Percentiles rank a stretch among this genome's conserved stretches.
Conservation (phyloP, 2,888 invertebrate species). For the Troides oblongomaculatus region DNA sequence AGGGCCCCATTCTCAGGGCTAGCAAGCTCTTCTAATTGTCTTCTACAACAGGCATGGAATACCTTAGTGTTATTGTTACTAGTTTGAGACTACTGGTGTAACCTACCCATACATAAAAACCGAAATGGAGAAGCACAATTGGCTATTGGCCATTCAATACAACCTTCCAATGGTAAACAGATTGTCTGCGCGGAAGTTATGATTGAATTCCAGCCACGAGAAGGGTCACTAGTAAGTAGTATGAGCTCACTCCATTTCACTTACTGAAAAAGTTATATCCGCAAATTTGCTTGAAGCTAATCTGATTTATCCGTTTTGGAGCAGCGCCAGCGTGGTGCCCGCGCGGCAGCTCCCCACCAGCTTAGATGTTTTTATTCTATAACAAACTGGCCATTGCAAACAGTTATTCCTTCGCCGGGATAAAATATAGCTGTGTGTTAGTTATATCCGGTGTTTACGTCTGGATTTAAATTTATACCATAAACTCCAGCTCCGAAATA, state of each 20-base stretch:
- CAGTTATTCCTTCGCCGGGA: constrained; percentile 19
- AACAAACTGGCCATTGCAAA: constrained; percentile 23
- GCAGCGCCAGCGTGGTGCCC: constrained; percentile 1
- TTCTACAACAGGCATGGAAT: too few species aligned
- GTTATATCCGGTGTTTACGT: not conserved
- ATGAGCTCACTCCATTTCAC: constrained; percentile 16
- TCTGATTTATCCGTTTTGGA: constrained; percentile 27
- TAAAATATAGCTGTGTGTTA: constrained; percentile 12
- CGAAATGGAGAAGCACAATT: too few species aligned
- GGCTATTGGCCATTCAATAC: too few species aligned
- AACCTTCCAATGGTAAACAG: too few species aligned
- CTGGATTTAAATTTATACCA: not conserved
- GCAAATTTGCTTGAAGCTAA: constrained; percentile 25
- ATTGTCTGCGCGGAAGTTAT: too few species aligned
- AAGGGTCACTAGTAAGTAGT: too few species aligned
- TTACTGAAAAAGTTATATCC: constrained; percentile 27
- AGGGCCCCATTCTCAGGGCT: too few species aligned
- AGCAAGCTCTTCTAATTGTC: too few species aligned
- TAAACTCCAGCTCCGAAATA: not conserved
- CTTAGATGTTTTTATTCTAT: constrained; percentile 23
- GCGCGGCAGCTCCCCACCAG: constrained; percentile 1
- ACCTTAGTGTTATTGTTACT: too few species aligned
- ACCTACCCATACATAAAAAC: too few species aligned
- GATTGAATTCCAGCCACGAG: too few species aligned
- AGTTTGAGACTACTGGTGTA: too few species aligned